Evolutionary conservation across 2,888 invertebrate genomes (phyloP).

Genomic region (Drosophila longiperda): DNA sequence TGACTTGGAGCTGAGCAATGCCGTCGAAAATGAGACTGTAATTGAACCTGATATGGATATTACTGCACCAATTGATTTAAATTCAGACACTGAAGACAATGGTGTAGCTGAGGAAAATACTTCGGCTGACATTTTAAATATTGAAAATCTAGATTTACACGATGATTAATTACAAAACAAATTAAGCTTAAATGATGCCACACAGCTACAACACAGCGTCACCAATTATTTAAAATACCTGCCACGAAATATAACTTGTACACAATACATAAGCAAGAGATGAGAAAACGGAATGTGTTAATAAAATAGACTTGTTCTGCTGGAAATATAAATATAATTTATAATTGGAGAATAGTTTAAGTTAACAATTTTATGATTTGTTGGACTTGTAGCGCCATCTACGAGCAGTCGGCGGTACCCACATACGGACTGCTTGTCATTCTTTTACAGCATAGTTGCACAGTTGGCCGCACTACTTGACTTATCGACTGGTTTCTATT

Average conservation of each 20-base stretch:
- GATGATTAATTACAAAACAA: slow-evolving; percentile 22
- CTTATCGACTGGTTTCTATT: background rate
- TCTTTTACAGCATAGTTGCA: background rate
- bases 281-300: background rate
- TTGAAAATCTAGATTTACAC: slow-evolving; percentile 15
- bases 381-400: slow-evolving; percentile 6
- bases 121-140: background rate
- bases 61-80: background rate
- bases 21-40: background rate
- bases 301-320: background rate
- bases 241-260: slow-evolving; percentile 16
- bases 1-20: background rate
- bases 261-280: background rate
- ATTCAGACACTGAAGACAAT: background rate
- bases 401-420: too few relatives aligned
- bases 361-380: background rate
- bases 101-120: background rate
- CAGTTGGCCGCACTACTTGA: background rate
- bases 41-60: slow-evolving; percentile 1
- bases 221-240: background rate
- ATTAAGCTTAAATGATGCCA: background rate
- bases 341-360: background rate
- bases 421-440: background rate
- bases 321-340: background rate
- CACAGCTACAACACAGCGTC: background rate